phyloP scores from a whole-genome alignment of 1,140 invertebrate species.

The Stratiolaelaps scimitus region DNA sequence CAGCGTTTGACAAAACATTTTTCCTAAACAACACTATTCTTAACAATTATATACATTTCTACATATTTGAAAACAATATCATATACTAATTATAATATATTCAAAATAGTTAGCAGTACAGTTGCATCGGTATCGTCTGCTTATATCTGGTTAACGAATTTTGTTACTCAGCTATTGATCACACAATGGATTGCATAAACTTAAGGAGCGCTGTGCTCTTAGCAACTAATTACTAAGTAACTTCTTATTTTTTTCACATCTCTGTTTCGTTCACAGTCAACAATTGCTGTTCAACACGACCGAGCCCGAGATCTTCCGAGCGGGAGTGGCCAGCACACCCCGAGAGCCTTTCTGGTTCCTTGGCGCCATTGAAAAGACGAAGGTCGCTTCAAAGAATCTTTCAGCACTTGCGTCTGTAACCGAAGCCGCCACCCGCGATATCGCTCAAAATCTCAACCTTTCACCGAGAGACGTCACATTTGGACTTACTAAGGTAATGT shows the following conservation, averaged over 20 bases:
- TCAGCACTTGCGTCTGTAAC: constrained; percentile 45
- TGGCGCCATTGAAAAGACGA: constrained; percentile 44
- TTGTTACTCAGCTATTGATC: no score
- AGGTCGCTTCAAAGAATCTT: constrained; percentile 44
- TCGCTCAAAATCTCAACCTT: constrained; percentile 40
- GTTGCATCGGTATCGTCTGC: no score
- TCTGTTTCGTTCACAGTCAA: not conserved
- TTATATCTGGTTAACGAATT: no score
- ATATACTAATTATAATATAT: no score
- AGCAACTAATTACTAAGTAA: no score
- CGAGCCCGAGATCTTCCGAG: not conserved
- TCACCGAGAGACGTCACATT: constrained; percentile 11
- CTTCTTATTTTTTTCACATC: not conserved
- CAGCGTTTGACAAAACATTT: no score
- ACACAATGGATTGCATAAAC: no score
- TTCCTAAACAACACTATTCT: no score
- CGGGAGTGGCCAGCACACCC: not conserved
- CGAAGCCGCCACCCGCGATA: constrained; percentile 46
- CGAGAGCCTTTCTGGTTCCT: constrained; percentile 42
- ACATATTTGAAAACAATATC: no score
- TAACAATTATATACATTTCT: no score
- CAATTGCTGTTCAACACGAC: constrained; percentile 26
- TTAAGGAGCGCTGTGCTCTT: no score
- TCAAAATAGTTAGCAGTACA: no score
- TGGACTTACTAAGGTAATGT: constrained; percentile 19